A percentile compares a stretch with the other conserved stretches of the same genome.
phyloP scores from a whole-genome alignment of 2,797 vertebrate genomes.

The Notolabrus celidotus region DNA sequence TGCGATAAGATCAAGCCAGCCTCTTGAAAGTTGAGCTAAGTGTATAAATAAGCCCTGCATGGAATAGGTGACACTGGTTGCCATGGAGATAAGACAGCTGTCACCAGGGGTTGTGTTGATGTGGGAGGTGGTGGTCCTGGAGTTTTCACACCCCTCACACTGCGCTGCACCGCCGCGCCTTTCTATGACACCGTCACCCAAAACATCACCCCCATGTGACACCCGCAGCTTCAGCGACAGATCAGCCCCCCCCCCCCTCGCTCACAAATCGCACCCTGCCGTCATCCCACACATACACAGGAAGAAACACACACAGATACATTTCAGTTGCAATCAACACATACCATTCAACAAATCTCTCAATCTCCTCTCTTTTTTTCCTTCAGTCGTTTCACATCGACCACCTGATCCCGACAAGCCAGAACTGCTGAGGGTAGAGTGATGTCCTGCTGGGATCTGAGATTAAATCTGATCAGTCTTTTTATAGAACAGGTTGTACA shows the following conservation, averaged over 20 bases:
- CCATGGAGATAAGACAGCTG: conserved; percentile 67
- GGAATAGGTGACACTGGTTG: conserved; percentile 61
- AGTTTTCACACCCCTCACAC: conserved; percentile 63
- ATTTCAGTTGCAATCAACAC: conserved; percentile 27
- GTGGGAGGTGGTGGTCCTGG: conserved; percentile 39
- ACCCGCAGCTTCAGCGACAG: conserved; percentile 32
- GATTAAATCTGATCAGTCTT: conserved; percentile 56
- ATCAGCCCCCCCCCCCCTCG: conserved; percentile 20
- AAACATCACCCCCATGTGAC: conserved; percentile 65
- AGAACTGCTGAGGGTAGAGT: conserved; percentile 32
- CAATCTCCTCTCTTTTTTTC: conserved; percentile 1
- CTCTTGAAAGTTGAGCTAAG: conserved; percentile 64
- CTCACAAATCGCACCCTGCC: conserved; percentile 20
- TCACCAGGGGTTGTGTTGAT: conserved; percentile 62
- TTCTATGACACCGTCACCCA: conserved; percentile 46
- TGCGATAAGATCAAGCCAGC: conserved; percentile 50
- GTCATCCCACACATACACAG: neutral
- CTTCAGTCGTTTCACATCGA: conserved; percentile 25
- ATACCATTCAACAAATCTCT: conserved; percentile 31
- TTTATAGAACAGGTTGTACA: conserved; percentile 44
- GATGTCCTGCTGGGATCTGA: conserved; percentile 62
- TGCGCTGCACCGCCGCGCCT: neutral
- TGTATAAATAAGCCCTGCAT: conserved; percentile 71
- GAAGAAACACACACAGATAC: neutral
- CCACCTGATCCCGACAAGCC: conserved; percentile 43